Percentiles rank a stretch among this genome's conserved stretches.
phyloP scores from a whole-genome alignment of 2,113 vertebrate species.

The Loxodonta africana region DNA sequence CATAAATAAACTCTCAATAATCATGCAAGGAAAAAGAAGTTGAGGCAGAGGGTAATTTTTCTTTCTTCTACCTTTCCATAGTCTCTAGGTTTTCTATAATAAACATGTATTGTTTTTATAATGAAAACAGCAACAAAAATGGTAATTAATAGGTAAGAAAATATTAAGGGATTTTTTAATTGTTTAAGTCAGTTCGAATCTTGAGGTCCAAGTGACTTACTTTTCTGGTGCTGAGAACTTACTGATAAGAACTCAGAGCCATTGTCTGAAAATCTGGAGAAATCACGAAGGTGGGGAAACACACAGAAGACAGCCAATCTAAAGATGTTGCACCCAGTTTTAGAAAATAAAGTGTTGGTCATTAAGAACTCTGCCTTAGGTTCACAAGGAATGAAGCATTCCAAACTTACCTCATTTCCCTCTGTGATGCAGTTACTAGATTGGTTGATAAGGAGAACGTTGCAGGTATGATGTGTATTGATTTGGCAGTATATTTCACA shows the following conservation, averaged over 20 bases:
- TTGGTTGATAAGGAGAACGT: slow-evolving; percentile 39
- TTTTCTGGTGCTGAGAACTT: background rate
- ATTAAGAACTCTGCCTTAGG: background rate
- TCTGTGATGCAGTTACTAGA: background rate
- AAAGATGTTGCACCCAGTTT: background rate
- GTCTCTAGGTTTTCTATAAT: background rate
- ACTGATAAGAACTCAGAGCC: background rate
- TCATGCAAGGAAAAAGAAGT: background rate
- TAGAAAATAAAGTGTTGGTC: slow-evolving; percentile 2
- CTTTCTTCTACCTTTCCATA: background rate
- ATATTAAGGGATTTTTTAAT: background rate
- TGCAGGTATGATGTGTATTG: slow-evolving; percentile 59
- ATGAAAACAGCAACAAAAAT: background rate
- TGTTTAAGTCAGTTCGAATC: background rate
- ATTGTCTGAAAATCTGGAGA: background rate
- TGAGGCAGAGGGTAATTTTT: background rate
- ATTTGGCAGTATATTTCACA: slow-evolving; percentile 57
- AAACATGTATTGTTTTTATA: background rate
- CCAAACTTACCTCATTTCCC: slow-evolving; percentile 27
- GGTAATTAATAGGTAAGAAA: background rate
- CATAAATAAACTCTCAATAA: slow-evolving; percentile 35
- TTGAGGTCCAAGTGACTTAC: background rate
- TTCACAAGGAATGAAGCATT: slow-evolving; percentile 6
- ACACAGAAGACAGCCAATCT: background rate
- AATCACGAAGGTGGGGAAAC: background rate